Percentiles rank a stretch among this genome's conserved stretches.
These are phyloP conservation scores for Papio anubis DNA, from an alignment of 2,113 vertebrate genomes.

Conservation along the genomic window DNA sequence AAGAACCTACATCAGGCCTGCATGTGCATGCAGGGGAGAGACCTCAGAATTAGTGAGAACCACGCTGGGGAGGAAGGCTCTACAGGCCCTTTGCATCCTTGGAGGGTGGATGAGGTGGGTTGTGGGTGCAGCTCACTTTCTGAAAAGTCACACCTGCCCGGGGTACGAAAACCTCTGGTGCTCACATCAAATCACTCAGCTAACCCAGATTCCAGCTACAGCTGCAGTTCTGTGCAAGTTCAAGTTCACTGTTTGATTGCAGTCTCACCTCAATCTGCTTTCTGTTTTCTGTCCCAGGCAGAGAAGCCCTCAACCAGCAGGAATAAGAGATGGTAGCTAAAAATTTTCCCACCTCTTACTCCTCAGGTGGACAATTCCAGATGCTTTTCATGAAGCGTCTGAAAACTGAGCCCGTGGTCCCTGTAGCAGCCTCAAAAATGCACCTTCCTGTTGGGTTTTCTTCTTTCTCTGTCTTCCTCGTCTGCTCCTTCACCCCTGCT, in stretches of 20 bases:
- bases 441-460: constrained; percentile 73
- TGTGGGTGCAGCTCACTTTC: fast-evolving
- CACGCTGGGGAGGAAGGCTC: not conserved
- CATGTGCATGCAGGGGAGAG: too few species aligned
- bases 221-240: not conserved
- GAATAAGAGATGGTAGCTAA: too few species aligned
- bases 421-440: constrained; percentile 79
- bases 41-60: fast-evolving
- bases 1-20: not conserved
- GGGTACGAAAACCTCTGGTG: not conserved
- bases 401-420: not conserved
- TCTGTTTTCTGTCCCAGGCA: fast-evolving
- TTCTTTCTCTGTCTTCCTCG: too few species aligned
- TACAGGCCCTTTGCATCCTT: not conserved
- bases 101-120: not conserved
- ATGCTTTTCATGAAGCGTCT: not conserved
- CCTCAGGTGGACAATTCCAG: too few species aligned
- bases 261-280: not conserved
- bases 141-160: not conserved
- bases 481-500: not conserved
- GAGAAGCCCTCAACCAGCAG: not conserved
- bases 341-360: fast-evolving
- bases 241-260: not conserved
- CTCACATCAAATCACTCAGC: fast-evolving
- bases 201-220: not conserved